Base-by-base conservation (phyloP, 2,888 invertebrate genomes). In the Heliconius sara region DNA sequence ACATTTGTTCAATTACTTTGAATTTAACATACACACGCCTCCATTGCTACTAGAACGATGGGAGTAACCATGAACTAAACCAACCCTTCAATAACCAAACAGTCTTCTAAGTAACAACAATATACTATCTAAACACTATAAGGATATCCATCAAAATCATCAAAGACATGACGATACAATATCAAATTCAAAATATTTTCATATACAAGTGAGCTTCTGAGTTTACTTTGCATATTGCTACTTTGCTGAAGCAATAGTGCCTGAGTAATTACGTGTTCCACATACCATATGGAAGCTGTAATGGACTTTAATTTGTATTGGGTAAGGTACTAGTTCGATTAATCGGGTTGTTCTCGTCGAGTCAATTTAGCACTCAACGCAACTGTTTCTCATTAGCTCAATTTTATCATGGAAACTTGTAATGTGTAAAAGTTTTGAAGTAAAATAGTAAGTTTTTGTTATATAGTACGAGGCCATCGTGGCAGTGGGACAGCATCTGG, bases 191-290 rank as follows among this genome's bases (percentile, higher is more conserved):
- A 34, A 66, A 66, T 71, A 63, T 77, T 71, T 63, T 60, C 70
- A 39, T 30, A 70, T 22, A 67, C 27, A 63, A 65, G n/a, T 39
- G 22, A 27, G 25, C 47, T 25, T 65, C 52, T 43, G 60, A 70
- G 80, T 80, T 80, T 68, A 72, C 76, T 81, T 78, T 79, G 76
- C 81, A 80, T 81, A 78, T 80, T 76, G 81, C 75, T 78, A 80
- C 80, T 80, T 79, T 63, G 27, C 30, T 34, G 57, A 13, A 63
- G 25, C 43, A 43, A 39, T 63, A 67, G 77, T 81, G 72, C 34
- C n/a, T 39, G 63, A 70, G 78, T 77, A 81, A 81, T 81, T 81
- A 79, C 52, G 16, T 34, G 65, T 65, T 34, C 66, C 22, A 52
- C 47, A 68, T 68, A 16, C 2, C 25, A 4, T 13, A 9, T 12